phyloP scores from a whole-genome alignment of 2,113 vertebrate species.

The Siniperca knerii region DNA sequence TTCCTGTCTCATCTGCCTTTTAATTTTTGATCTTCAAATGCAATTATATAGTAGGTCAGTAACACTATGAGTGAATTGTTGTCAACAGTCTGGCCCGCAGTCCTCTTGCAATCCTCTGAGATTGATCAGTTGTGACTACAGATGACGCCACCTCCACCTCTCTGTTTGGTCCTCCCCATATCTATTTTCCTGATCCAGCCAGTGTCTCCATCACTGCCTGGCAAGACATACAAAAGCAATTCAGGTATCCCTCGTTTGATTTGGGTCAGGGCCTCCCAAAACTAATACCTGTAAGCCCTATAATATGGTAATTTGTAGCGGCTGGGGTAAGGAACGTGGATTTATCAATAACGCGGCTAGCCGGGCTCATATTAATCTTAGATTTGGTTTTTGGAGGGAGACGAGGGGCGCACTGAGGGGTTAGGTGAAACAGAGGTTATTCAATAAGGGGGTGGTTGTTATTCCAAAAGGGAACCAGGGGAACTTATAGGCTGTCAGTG shows the following conservation, averaged over 20 bases:
- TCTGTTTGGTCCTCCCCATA: slow-evolving; percentile 42
- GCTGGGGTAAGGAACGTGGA: slow-evolving; percentile 74
- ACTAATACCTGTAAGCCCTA: slow-evolving; percentile 83
- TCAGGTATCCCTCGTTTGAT: slow-evolving; percentile 64
- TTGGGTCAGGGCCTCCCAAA: slow-evolving; percentile 75
- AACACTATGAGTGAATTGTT: background rate
- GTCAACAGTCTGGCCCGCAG: slow-evolving; percentile 23
- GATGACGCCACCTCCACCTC: slow-evolving; percentile 56
- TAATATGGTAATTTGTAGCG: slow-evolving; percentile 85
- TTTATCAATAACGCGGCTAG: slow-evolving; percentile 74
- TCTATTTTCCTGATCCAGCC: slow-evolving; percentile 57
- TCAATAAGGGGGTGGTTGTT: slow-evolving; percentile 80
- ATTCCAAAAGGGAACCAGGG: slow-evolving; percentile 78
- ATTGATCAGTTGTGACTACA: slow-evolving; percentile 64
- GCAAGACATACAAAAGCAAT: slow-evolving; percentile 71
- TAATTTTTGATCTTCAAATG: background rate
- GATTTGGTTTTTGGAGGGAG: slow-evolving; percentile 68
- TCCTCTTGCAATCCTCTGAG: slow-evolving; percentile 31
- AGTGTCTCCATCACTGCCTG: slow-evolving; percentile 66
- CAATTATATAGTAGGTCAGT: no score
- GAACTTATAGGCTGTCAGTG: slow-evolving; percentile 84
- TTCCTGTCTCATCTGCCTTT: background rate
- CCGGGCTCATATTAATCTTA: slow-evolving; percentile 71
- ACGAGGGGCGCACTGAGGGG: slow-evolving; percentile 63
- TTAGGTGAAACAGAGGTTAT: slow-evolving; percentile 79